Evolutionary conservation across 2,797 vertebrate species (phyloP).

Genomic region (Anguilla marmorata): DNA sequence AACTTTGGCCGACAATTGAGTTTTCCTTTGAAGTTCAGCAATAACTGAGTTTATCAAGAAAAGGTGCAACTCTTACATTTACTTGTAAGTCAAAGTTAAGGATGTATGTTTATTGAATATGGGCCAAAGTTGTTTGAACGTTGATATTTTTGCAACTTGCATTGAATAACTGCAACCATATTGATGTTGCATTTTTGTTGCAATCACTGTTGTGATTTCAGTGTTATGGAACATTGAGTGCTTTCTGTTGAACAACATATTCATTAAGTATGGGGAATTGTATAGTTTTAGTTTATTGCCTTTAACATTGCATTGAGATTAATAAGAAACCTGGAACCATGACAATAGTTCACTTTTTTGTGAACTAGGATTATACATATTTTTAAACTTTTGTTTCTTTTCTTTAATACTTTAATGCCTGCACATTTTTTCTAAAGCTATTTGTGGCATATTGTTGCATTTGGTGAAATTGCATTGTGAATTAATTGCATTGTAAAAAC

Average conservation of each 20-base stretch:
- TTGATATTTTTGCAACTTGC: background rate
- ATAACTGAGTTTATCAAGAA: background rate
- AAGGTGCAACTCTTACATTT: background rate
- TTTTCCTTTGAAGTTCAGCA: background rate
- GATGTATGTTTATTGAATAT: background rate
- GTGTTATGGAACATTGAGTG: too few species aligned
- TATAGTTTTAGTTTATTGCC: background rate
- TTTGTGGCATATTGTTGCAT: background rate
- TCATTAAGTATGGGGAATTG: too few species aligned
- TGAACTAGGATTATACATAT: background rate
- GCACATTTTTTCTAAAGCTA: background rate
- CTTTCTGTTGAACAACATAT: too few species aligned
- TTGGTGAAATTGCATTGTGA: background rate
- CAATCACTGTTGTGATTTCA: background rate
- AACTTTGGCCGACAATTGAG: background rate
- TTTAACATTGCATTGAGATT: background rate
- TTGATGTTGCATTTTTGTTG: background rate
- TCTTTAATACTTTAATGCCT: background rate
- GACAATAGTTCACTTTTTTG: background rate
- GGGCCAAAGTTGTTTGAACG: background rate
- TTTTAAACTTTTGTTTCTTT: background rate
- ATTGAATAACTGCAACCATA: background rate
- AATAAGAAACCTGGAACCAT: background rate
- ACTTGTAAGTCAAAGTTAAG: background rate
- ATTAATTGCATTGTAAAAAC: background rate